A percentile compares a stretch with the other conserved stretches of the same genome.
These are phyloP conservation scores for Eucera pruinosa DNA, from an alignment of 2,888 invertebrate species.

Conservation along the genomic window DNA sequence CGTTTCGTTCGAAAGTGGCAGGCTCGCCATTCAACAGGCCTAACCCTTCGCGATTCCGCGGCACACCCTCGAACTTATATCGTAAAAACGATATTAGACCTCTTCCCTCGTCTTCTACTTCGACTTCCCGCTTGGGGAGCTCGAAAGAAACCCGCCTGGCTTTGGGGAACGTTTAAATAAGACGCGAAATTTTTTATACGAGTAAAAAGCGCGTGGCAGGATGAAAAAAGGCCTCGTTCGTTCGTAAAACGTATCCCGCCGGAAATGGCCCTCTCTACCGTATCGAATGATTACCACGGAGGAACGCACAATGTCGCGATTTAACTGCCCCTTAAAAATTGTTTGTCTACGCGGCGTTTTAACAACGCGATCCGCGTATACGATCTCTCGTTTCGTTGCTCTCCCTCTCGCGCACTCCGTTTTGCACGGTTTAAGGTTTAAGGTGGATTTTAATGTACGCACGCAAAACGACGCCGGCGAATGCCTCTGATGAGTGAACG, in stretches of 20 bases:
- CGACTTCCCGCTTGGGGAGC: slow-evolving; percentile 7
- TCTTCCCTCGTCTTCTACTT: slow-evolving; percentile 41
- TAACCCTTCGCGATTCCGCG: slow-evolving; percentile 72
- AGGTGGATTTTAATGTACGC: slow-evolving; percentile 61
- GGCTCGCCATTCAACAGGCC: slow-evolving; percentile 58
- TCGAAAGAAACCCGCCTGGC: slow-evolving; percentile 2
- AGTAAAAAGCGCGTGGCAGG: slow-evolving; percentile 68
- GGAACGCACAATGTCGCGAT: slow-evolving; percentile 68
- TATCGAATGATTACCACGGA: slow-evolving; percentile 60
- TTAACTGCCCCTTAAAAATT: slow-evolving; percentile 80
- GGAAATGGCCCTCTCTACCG: slow-evolving; percentile 58
- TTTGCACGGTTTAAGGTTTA: slow-evolving; percentile 52
- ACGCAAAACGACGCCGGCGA: slow-evolving; percentile 1
- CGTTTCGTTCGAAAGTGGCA: slow-evolving; percentile 79
- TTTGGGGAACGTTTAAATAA: slow-evolving; percentile 79
- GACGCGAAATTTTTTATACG: slow-evolving; percentile 79
- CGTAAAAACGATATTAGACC: slow-evolving; percentile 83
- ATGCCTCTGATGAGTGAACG: slow-evolving; percentile 4
- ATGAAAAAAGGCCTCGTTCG: slow-evolving; percentile 57
- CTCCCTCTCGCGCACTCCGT: slow-evolving; percentile 55
- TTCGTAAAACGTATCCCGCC: slow-evolving; percentile 72
- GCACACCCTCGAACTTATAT: slow-evolving; percentile 81
- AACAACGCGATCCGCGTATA: slow-evolving; percentile 58
- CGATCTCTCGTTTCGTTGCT: slow-evolving; percentile 55
- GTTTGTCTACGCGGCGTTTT: slow-evolving; percentile 76